Conservation (phyloP, 2,888 invertebrate genomes). For the Andrena minutula region DNA sequence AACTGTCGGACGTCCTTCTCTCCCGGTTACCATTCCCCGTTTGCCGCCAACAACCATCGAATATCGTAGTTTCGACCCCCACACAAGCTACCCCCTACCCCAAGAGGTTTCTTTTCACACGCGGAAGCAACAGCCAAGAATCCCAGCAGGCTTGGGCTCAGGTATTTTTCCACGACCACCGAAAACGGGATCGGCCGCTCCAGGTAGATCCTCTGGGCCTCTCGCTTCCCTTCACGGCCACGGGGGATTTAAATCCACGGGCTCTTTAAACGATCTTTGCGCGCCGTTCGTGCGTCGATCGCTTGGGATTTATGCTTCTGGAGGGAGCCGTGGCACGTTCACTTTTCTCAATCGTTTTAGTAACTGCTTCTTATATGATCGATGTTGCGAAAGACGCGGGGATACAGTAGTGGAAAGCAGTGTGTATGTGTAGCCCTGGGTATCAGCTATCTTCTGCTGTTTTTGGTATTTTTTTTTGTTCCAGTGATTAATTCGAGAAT, state of each 20-base stretch:
- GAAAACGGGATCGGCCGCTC: slow-evolving; percentile 41
- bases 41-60: slow-evolving; percentile 17
- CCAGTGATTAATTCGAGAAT: too few species aligned
- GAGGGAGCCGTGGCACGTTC: background rate
- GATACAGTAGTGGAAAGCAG: too few species aligned
- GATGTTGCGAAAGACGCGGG: too few species aligned
- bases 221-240: background rate
- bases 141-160: slow-evolving; percentile 35
- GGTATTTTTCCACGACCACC: slow-evolving; percentile 36
- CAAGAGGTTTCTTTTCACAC: slow-evolving; percentile 43
- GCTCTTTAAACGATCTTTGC: slow-evolving; percentile 57
- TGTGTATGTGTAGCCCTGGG: too few species aligned
- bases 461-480: too few species aligned
- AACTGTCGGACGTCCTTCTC: background rate
- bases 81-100: slow-evolving; percentile 13
- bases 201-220: slow-evolving; percentile 17
- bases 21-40: background rate
- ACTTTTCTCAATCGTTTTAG: background rate
- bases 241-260: slow-evolving; percentile 65
- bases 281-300: slow-evolving; percentile 16
- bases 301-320: slow-evolving; percentile 10
- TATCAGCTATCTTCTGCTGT: too few species aligned
- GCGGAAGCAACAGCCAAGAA: slow-evolving; percentile 48
- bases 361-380: background rate
- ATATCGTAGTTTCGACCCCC: slow-evolving; percentile 21